Evolutionary conservation across 2,888 invertebrate species (phyloP).

Genomic region (Mythimna impura): DNA sequence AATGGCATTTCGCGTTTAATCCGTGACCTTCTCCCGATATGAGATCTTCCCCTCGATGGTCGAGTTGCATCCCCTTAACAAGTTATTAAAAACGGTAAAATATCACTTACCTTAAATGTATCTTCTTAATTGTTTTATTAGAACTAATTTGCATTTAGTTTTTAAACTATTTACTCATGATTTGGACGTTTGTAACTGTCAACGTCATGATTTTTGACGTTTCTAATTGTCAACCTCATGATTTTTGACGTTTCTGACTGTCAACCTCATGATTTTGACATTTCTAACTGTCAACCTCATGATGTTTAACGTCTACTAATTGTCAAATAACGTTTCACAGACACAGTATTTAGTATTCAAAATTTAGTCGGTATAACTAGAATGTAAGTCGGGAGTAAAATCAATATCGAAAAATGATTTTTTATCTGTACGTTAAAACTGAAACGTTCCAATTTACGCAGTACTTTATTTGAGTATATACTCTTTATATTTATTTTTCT

Average conservation of each 20-base stretch:
- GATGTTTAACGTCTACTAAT: not conserved
- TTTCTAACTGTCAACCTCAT: conserved; percentile 15
- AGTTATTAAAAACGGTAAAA: not conserved
- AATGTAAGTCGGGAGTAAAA: conserved; percentile 73
- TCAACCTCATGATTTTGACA: not conserved
- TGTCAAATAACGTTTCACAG: conserved; percentile 56
- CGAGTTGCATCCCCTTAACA: too few species aligned
- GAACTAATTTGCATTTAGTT: conserved; percentile 16
- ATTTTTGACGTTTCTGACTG: not conserved
- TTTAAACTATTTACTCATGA: not conserved
- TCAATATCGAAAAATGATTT: conserved; percentile 60
- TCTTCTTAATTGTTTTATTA: not conserved
- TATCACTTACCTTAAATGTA: not conserved
- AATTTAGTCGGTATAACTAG: conserved; percentile 74
- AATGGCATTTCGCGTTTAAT: not conserved
- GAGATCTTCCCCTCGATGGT: not conserved
- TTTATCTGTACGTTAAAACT: conserved; percentile 54
- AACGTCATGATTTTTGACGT: conserved; percentile 6
- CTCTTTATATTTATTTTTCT: conserved; percentile 71
- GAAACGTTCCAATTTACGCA: conserved; percentile 68
- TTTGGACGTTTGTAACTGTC: conserved; percentile 13
- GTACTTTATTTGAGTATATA: conserved; percentile 70
- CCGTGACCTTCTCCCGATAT: not conserved
- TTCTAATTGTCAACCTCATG: conserved; percentile 20
- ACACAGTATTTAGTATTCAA: conserved; percentile 71